These are phyloP conservation scores for Sylvia borin DNA, from an alignment of 2,797 vertebrate species.

Conservation along the genomic window DNA sequence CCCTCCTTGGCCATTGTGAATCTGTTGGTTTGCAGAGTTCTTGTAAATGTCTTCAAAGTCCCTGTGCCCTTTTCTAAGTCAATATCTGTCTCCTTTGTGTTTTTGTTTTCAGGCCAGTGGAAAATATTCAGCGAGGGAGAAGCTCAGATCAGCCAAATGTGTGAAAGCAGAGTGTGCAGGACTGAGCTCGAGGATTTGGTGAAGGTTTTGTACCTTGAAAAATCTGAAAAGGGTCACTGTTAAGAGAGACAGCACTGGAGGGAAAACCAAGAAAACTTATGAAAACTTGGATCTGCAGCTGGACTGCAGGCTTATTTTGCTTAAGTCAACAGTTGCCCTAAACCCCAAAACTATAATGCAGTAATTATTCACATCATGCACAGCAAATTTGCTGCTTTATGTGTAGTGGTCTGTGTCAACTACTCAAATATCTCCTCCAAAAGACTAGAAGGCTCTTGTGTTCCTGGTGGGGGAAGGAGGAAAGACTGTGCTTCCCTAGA, in stretches of 20 bases:
- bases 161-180: slow-evolving; percentile 79
- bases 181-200: slow-evolving; percentile 84
- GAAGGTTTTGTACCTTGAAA: slow-evolving; percentile 83
- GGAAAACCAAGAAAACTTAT: slow-evolving; percentile 68
- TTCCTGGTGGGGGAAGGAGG: slow-evolving; percentile 19
- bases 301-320: slow-evolving; percentile 80
- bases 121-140: slow-evolving; percentile 85
- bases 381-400: slow-evolving; percentile 77
- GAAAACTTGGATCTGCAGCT: slow-evolving; percentile 77
- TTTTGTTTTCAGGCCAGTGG: slow-evolving; percentile 81
- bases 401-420: slow-evolving; percentile 73
- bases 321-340: slow-evolving; percentile 76
- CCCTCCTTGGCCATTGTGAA: neutral
- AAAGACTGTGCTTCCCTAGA: slow-evolving; percentile 55
- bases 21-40: neutral
- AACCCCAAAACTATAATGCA: slow-evolving; percentile 72
- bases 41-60: slow-evolving; percentile 3
- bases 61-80: neutral
- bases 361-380: slow-evolving; percentile 76
- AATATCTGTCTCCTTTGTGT: slow-evolving; percentile 51
- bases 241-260: slow-evolving; percentile 68
- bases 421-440: slow-evolving; percentile 67
- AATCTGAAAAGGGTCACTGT: slow-evolving; percentile 82
- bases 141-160: slow-evolving; percentile 83
- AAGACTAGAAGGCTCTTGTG: slow-evolving; percentile 66